Percentiles rank a stretch among this genome's conserved stretches.
These are phyloP conservation scores for Mus pahari DNA, from an alignment of 2,113 vertebrate genomes.

Conservation along the genomic window DNA sequence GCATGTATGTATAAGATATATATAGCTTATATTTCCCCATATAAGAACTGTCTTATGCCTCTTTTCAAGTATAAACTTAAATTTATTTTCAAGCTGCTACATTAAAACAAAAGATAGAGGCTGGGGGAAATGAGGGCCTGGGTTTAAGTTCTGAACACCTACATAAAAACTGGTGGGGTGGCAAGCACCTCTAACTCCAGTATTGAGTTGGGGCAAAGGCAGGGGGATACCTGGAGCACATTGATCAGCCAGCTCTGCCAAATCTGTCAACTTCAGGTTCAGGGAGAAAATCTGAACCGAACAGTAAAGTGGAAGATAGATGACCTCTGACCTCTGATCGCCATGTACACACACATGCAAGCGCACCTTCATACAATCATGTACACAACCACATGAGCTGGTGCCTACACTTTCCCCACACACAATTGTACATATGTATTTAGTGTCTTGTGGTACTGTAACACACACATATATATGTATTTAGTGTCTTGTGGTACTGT, in stretches of 20 bases:
- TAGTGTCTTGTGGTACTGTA: background rate
- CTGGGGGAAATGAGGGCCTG: background rate
- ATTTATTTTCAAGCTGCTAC: background rate
- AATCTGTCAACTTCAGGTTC: background rate
- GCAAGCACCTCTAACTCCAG: background rate
- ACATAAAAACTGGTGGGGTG: background rate
- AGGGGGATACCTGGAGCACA: background rate
- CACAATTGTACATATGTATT: background rate
- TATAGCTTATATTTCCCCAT: background rate
- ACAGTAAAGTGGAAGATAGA: background rate
- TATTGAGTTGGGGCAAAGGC: background rate
- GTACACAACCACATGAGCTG: background rate
- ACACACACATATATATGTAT: background rate
- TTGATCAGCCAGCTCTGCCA: background rate
- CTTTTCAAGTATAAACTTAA: background rate
- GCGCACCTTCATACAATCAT: background rate
- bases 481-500: background rate
- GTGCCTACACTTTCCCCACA: background rate
- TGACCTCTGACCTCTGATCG: background rate
- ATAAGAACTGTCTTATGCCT: too few species aligned
- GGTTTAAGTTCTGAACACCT: background rate
- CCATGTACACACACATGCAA: too few species aligned
- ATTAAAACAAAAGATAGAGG: background rate
- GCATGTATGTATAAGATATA: too few species aligned
- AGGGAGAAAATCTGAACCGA: background rate